Base-by-base conservation (phyloP, 2,113 vertebrate species). In the Cinclus mexicanus region DNA sequence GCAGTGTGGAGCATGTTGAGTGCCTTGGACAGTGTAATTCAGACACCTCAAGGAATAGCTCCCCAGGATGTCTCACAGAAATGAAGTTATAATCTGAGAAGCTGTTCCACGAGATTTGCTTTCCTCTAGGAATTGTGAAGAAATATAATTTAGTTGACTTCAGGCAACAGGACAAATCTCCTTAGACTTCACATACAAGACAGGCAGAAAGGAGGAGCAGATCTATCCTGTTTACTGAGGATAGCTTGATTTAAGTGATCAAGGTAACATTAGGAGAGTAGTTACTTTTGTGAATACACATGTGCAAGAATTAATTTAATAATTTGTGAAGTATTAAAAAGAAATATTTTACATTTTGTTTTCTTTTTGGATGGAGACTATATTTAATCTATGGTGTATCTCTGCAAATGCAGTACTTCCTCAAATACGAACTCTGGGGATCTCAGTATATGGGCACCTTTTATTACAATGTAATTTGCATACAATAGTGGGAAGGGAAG, bases 401-500 rank as follows among this genome's bases (percentile, higher is more conserved):
- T 39, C 21, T 71, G 7, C n/a, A 68, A 52, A 59, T 68, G 35
- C 7, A 78, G 12, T 16, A 17, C 55, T 76, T n/a, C 35, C 59
- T 75, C 23, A 77, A 67, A 28, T 50, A 67, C 4, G 3, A 33
- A 46, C 18, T 83, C 50, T 18, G 46, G 41, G 22, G 24, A 68
- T 71, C 25, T 75, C n/a, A 68, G 26, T 31, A 52, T 12, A 14
- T 21, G 3, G 59, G 39, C n/a, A 84, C 9, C 6, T 31, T 90
- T 85, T 75, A 46, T 88, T 76, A 64, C 21, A 60, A 47, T 65
- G 37, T 64, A 35, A 90, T 96, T 96, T 97, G 72, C 59, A 86
- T 25, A 14, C n/a, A 87, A 64, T 5, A 87, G 39, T 0, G 21
- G 56, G 25, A 52, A 50, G 55, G 21, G 31, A 65, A 77, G 47